Conservation (phyloP, 2,113 vertebrate genomes). For the Gopherus flavomarginatus region DNA sequence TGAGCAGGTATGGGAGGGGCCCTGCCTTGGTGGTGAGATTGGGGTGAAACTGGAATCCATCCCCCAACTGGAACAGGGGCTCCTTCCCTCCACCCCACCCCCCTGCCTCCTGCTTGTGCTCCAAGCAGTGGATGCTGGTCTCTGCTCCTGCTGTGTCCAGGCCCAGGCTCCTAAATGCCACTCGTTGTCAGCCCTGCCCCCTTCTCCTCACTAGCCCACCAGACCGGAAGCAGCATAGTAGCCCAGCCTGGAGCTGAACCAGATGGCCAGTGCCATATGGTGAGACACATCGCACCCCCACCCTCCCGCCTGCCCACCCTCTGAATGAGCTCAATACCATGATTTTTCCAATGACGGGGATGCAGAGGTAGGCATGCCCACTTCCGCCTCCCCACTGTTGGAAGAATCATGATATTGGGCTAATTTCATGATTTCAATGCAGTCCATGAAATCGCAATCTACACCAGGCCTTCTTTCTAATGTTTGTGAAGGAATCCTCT, state of each 20-base stretch:
- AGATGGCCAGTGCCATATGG: background rate
- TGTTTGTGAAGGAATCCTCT: no score
- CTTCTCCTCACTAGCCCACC: background rate
- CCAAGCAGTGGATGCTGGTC: background rate
- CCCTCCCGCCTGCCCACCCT: no score
- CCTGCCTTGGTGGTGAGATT: background rate
- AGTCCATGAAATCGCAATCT: background rate
- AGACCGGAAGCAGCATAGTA: background rate
- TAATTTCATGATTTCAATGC: background rate
- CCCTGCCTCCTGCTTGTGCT: background rate
- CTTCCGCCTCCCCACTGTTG: background rate
- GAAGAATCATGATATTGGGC: background rate
- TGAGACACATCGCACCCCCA: background rate
- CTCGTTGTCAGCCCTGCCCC: background rate
- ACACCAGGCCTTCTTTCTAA: background rate
- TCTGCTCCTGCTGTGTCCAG: background rate
- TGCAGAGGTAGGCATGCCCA: background rate
- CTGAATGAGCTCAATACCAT: background rate
- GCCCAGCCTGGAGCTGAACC: background rate
- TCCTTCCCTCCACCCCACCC: background rate
- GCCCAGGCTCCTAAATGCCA: background rate
- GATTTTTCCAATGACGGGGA: background rate
- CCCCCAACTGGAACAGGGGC: background rate
- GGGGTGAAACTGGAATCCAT: background rate
- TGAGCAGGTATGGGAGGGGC: background rate